Evolutionary conservation across 2,888 invertebrate species (phyloP), one percentile per base, ranked within the genome.

Genomic region (Teleogryllus oceanicus): DNA sequence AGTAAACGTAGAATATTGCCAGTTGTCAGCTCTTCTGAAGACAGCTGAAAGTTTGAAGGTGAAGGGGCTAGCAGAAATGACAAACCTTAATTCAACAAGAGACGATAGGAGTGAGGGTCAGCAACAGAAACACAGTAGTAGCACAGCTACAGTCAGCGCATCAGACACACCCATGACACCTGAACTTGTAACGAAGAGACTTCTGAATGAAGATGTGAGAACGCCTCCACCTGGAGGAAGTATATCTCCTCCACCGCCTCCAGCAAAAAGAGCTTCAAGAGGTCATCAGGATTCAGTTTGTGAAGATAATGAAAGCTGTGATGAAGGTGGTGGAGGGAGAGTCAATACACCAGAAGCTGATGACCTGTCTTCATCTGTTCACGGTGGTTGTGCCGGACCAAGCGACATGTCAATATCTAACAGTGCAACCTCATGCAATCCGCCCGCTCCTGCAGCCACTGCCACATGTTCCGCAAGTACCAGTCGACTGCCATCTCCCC

Each of bases 1-100:
- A 89, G 96, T 96, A 85, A 96, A 96, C 93, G 95, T 96, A 87
- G 95, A 96, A 90, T 95, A 95, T 89, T 95, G 95, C 90, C 95
- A 95, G 90, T 91, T 96, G 87, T 94, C 95, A 87, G 94, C 95
- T 85, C 91, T 96, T 86, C 92, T 96, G 85, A 95, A 95, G 89
- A 96, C 96, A 86, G 96, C 96, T 86, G 96, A 96, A 89, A 96
- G 95, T 88, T 92, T 96, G 84, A 95, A 96, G 90, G 96, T 96
- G 83, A 95, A 96, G 89, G 96, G 96, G 86, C 90, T 96, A 86
- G 95, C 96, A 88, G 96, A 96, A 89, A 96, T 96, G 94, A 95
- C 95, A 87, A 94, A 94, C 87, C 89, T 94, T 87, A 93, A 92
- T 86, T 90, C 91, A 84, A 89, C 89, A 82, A 85, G 82, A 85